Evolutionary conservation across 2,888 invertebrate genomes (phyloP).

Genomic region (Mesorhabditis belari): DNA sequence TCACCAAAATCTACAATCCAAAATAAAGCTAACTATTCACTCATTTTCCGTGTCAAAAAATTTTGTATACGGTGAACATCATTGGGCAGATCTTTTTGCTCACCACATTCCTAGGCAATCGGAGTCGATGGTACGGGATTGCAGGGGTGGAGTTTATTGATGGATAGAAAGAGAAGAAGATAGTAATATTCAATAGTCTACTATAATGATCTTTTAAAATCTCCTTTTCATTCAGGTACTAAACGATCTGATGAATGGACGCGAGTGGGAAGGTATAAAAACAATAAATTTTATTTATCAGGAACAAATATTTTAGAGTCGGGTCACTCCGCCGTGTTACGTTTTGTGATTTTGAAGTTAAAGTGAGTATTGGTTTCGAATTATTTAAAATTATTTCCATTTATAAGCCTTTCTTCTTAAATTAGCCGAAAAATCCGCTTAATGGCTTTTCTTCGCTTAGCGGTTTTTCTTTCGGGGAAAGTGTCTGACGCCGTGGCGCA

Average conservation of each 20-base stretch:
- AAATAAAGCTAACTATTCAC: neutral
- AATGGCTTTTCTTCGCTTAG: no score
- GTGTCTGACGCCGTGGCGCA: no score
- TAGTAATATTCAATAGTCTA: neutral
- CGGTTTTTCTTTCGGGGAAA: no score
- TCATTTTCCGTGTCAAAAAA: slow-evolving; percentile 22
- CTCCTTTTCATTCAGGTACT: slow-evolving; percentile 28
- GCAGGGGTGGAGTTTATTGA: slow-evolving; percentile 40
- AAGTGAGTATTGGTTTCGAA: slow-evolving; percentile 29
- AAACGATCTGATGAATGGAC: slow-evolving; percentile 52
- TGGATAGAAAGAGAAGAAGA: neutral
- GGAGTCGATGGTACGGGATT: slow-evolving; percentile 52
- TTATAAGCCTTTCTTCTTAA: no score
- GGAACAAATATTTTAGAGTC: no score
- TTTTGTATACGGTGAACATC: slow-evolving; percentile 52
- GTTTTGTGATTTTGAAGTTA: slow-evolving; percentile 53
- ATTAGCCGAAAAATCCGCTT: no score
- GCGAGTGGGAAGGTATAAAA: slow-evolving; percentile 53
- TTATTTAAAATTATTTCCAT: neutral
- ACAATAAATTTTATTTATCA: no score
- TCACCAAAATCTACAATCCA: no score
- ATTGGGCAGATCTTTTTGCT: slow-evolving; percentile 52
- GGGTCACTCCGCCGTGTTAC: slow-evolving; percentile 51
- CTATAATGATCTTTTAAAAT: neutral
- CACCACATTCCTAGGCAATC: slow-evolving; percentile 52